These are phyloP conservation scores for Bombus superbus DNA, from an alignment of 1,140 invertebrate genomes.

Conservation along the genomic window DNA sequence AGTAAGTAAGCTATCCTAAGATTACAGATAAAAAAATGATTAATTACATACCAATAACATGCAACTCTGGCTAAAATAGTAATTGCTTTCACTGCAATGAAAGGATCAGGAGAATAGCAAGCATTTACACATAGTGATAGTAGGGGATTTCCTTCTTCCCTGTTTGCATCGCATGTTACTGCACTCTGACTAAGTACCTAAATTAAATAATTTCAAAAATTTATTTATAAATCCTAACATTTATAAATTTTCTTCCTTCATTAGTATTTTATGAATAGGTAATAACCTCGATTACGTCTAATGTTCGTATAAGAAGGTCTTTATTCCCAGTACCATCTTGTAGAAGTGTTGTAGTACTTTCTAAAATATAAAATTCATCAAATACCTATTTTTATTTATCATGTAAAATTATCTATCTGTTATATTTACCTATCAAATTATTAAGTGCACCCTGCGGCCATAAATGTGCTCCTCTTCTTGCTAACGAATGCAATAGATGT, in stretches of 20 bases:
- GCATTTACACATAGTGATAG: constrained; percentile 79
- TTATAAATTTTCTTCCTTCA: neutral
- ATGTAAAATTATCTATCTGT: neutral
- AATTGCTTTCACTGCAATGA: constrained; percentile 87
- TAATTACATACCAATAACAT: constrained; percentile 84
- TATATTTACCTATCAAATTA: constrained; percentile 83
- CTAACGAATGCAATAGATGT: constrained; percentile 89
- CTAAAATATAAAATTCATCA: constrained; percentile 63
- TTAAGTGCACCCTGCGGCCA: constrained; percentile 90
- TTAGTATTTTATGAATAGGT: constrained; percentile 18
- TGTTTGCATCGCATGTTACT: constrained; percentile 80
- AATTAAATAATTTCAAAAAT: constrained; percentile 39
- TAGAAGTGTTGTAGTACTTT: constrained; percentile 77
- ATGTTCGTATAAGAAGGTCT: constrained; percentile 78
- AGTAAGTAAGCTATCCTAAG: neutral
- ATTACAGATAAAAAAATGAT: constrained; percentile 1
- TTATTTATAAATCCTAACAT: neutral
- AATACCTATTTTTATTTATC: neutral
- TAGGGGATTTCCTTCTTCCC: constrained; percentile 78
- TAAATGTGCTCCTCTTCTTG: constrained; percentile 90
- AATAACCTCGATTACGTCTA: constrained; percentile 80
- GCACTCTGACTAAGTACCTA: constrained; percentile 80
- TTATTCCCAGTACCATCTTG: constrained; percentile 78
- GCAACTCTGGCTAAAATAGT: constrained; percentile 87
- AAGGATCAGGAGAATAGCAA: constrained; percentile 85